Percentiles rank a stretch among this genome's conserved stretches.
Evolutionary conservation across 2,888 invertebrate genomes (phyloP).

Genomic region (Lasioglossum morio): DNA sequence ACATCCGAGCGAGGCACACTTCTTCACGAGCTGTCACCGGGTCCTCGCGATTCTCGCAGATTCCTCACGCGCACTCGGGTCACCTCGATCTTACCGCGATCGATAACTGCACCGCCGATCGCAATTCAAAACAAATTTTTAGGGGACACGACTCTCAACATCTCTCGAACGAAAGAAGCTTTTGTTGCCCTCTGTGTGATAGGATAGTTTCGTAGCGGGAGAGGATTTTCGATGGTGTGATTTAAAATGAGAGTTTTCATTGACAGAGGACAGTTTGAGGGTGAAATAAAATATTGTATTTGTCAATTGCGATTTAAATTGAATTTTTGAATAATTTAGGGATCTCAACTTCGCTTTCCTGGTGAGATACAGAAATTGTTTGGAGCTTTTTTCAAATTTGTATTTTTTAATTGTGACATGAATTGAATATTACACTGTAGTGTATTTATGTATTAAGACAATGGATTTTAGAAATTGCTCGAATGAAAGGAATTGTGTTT

Average conservation of each 20-base stretch:
- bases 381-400: neutral
- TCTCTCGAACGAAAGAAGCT: neutral
- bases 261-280: too few relatives aligned
- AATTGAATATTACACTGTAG: neutral
- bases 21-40: neutral
- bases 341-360: neutral
- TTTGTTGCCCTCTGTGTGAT: neutral
- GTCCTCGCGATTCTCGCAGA: constrained; percentile 8
- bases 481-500: neutral
- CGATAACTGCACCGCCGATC: neutral
- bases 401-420: neutral
- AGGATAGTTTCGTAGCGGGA: neutral
- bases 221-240: too few relatives aligned
- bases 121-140: neutral
- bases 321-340: neutral
- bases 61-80: neutral
- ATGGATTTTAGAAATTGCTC: too few relatives aligned
- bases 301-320: neutral
- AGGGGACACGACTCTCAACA: neutral
- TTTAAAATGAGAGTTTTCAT: too few relatives aligned
- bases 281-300: neutral
- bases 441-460: too few relatives aligned
- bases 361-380: too few relatives aligned
- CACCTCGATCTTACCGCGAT: neutral
- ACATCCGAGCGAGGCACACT: constrained; percentile 39